Base-by-base conservation (phyloP, 2,888 invertebrate genomes). In the Drosophila subquinaria region DNA sequence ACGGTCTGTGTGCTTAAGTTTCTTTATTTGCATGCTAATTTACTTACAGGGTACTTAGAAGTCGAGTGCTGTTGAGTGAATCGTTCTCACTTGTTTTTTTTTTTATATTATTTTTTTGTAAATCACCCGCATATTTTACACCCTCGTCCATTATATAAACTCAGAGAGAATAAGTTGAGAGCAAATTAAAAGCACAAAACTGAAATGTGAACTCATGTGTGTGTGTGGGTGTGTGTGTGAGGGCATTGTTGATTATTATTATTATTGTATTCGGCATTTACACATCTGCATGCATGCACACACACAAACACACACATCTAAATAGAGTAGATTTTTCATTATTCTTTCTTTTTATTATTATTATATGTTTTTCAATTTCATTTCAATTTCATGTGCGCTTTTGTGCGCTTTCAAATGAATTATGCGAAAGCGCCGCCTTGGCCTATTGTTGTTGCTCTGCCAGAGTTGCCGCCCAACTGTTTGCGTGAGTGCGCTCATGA, bases 361-460 rank as follows among this genome's bases (percentile, higher is more conserved):
- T 76, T 80, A 70, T 80, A 76, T 79, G 69, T 77, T 71, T 83
- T 82, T 83, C 82, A 83, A 80, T 84, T 78, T 80, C 82, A 81
- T 81, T 82, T 84, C 68, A 73, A 79, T 82, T 76, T 71, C 69
- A 76, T 80, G 81, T 77, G 87, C 68, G 66, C 88, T 84, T 84
- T 87, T 84, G 85, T 84, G 82, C 71, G 82, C 85, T 84, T 76
- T 72, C 80, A 84, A 85, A 88, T 88, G 88, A 88, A 85, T 88
- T 88, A 85, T 88, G 83, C 67, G 78, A 82, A 76, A 79, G 82
- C 85, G 74, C 79, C 82, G 82, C 86, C 83, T 88, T 73, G 59
- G 70, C 52, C 71, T 70, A 83, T 85, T 82, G 85, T 85, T 82
- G 82, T 72, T 69, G 56, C 64, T n/a, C 52, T 48, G 52, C 51